A percentile compares a stretch with the other conserved stretches of the same genome.
Conservation (phyloP, 1,140 invertebrate species). For the Globodera rostochiensis region DNA sequence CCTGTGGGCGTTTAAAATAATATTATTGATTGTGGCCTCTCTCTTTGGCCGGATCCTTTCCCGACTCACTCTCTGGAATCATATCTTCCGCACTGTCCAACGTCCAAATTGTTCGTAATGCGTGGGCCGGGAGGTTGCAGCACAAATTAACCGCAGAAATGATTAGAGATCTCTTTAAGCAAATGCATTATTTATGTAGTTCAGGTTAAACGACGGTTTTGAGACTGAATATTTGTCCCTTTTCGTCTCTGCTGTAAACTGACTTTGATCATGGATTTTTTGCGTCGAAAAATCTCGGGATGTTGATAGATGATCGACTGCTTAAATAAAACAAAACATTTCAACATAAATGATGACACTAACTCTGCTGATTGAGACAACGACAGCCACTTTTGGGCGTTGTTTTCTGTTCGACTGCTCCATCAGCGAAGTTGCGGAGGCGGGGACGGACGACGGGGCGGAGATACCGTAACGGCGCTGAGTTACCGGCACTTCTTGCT, state of each 20-base stretch:
- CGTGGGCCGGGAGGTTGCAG: conserved; percentile 60
- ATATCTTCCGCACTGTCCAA: conserved; percentile 49
- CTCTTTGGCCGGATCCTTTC: conserved; percentile 10
- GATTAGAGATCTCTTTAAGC: conserved; percentile 49
- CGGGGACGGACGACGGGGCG: conserved; percentile 41
- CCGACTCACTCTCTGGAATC: conserved; percentile 41
- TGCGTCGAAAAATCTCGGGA: conserved; percentile 37
- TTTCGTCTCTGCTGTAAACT: no score
- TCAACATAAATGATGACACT: not conserved
- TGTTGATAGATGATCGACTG: conserved; percentile 46
- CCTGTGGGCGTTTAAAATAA: conserved; percentile 15
- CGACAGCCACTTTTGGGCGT: conserved; percentile 38
- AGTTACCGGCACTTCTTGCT: conserved; percentile 45
- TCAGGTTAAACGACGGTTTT: no score
- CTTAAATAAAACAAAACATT: conserved; percentile 27
- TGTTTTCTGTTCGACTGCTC: conserved; percentile 22
- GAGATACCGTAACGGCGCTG: conserved; percentile 48
- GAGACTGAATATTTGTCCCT: no score
- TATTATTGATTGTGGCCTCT: conserved; percentile 10
- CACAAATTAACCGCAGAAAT: conserved; percentile 60
- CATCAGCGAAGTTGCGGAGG: conserved; percentile 13
- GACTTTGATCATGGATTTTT: conserved; percentile 53
- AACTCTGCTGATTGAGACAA: conserved; percentile 10
- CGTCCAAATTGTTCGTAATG: conserved; percentile 48
- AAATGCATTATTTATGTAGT: no score